Evolutionary conservation across 2,113 vertebrate genomes (phyloP), one percentile per base, ranked within the genome.

Genomic region (Riparia riparia): DNA sequence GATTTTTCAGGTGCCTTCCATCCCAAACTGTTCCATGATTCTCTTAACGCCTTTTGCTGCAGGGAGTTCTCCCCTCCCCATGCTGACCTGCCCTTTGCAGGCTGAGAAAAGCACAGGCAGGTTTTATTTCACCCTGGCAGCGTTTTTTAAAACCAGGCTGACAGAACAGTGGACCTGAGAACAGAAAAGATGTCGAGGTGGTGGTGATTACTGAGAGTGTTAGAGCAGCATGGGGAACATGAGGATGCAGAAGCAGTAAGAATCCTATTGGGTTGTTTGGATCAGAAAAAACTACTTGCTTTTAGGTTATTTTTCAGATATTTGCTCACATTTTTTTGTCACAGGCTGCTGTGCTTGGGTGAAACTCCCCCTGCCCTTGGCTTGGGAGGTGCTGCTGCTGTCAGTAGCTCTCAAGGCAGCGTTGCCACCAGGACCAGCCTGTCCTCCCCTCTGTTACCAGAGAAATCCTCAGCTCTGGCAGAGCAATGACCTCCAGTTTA

Each of bases 281-380:
- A 50, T 34, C 34, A 16, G 32, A 28, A 42, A 58, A 58, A 82
- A 3, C 70, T 28, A 3, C 17, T 37, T 60, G 3, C 2, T 69
- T 69, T 54, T 17, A 42, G 24, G 56, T 19, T 7, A 58, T 28
- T 68, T 45, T 37, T 32, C 34, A 14, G 29, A 4, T 58, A 53
- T 5, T 82, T 73, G 2, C 25, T 84, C 6, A 0, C 34, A 1
- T 20, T 42, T 72, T 68, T 68, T 54, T 63, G 29, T n/a, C 31
- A 6, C 2, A 1, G 1, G 12, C 9, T 34, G 45, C 47, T 2
- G 3, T n/a, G 56, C 41, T 78, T 26, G 41, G 70, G n/a, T 12
- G 2, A 49, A 88, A 17, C 20, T 39, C 29, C 47, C 24, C 8
- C 1, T 14, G 14, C n/a, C 51, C 51, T 82, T 56, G 12, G 45